Evolutionary conservation across 2,113 vertebrate species (phyloP).

Genomic region (Mastomys natalensis): DNA sequence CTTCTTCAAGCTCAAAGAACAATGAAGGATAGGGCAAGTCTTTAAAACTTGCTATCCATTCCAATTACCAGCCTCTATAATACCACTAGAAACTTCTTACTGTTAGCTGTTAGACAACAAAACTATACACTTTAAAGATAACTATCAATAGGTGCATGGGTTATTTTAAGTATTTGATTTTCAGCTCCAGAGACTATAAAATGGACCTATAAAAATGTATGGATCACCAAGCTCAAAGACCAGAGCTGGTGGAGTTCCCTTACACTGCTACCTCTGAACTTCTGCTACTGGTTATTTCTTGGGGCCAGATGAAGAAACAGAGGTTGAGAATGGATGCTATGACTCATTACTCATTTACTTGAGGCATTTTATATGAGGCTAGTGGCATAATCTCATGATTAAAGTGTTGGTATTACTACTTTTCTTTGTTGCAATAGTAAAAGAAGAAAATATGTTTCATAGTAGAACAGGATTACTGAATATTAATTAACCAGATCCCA

Average conservation of each 20-base stretch:
- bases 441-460: neutral
- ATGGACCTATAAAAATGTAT: neutral
- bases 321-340: neutral
- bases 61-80: neutral
- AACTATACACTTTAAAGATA: neutral
- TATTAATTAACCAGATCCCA: neutral
- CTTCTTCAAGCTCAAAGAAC: neutral
- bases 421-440: neutral
- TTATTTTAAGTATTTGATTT: conserved; percentile 8
- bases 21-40: neutral
- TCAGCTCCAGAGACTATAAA: neutral
- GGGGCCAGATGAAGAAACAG: neutral
- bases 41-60: neutral
- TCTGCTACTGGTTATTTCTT: neutral
- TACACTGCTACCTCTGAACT: neutral
- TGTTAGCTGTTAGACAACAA: neutral
- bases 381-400: neutral
- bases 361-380: neutral
- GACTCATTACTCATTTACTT: neutral
- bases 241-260: neutral
- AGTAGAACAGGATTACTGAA: neutral
- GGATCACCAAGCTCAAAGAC: neutral
- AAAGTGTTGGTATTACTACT: neutral
- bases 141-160: neutral
- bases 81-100: neutral